Evolutionary conservation across 2,888 invertebrate genomes (phyloP), one percentile per base, ranked within the genome.

Genomic region (Athrips mouffetella): DNA sequence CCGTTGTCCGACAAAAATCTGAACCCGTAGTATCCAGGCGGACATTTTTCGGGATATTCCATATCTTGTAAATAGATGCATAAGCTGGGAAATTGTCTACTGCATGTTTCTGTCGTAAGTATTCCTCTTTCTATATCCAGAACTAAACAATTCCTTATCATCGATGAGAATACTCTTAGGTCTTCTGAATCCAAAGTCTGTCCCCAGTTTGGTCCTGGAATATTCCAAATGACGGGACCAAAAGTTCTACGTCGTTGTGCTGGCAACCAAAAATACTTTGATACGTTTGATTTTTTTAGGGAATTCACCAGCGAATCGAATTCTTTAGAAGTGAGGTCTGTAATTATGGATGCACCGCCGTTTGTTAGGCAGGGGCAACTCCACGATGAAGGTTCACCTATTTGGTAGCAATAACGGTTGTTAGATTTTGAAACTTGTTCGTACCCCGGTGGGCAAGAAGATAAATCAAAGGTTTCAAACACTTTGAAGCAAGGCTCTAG

Each of bases 231-330:
- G 11, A 89, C 59, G 15, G 89, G 89, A 50, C 79, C 75, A 53
- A 82, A 89, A 27, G 69, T 53, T 42, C 76, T 77, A n/a, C 63
- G 58, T 30, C 90, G 76, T 37, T 73, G 73, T 2, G 84, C 80
- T 11, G 91, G 90, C 47, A 91, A 57, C 91, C 91, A 91, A 59
- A 70, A 82, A 50, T 69, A 76, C 53, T 65, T 67, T 0, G 77
- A 73, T 1, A 48, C 54, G 46, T 74, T 73, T 40, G 53, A 58
- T 11, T 50, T 45, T 45, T 53, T 62, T 48, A 90, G 74, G 7
- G 74, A 72, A 30, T 63, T 49, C 20, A 86, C 49, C 48, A 88
- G 52, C n/a, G 67, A 67, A 10, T 67, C 51, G 1, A 73, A 50
- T 56, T 85, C 81, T 11, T 62, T 52, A 39, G 55, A 52, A 31